Percentiles rank a stretch among this genome's conserved stretches.
Evolutionary conservation across 2,113 vertebrate species (phyloP).

Genomic region (Neotragus pygmaeus): DNA sequence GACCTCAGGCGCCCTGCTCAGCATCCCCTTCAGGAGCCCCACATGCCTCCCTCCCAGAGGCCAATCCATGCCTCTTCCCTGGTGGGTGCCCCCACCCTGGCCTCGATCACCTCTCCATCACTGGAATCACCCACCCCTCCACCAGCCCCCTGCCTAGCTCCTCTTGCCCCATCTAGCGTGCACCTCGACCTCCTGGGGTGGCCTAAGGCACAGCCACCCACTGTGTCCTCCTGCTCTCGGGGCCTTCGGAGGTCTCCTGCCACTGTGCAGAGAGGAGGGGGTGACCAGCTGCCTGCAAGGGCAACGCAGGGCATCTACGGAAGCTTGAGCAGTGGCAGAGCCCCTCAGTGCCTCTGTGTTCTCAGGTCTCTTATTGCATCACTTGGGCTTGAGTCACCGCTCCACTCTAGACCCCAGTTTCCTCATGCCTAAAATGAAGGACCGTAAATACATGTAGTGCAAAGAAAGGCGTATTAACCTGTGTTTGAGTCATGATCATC

Average conservation of each 20-base stretch:
- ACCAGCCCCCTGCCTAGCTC: background rate
- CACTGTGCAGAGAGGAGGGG: background rate
- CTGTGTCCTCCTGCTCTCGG: background rate
- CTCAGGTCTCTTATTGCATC: too few relatives aligned
- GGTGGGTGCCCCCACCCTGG: too few relatives aligned
- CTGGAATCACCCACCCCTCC: too few relatives aligned
- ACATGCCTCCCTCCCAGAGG: background rate
- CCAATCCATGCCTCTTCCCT: background rate
- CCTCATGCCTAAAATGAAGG: background rate
- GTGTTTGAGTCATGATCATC: too few relatives aligned
- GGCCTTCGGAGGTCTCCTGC: background rate
- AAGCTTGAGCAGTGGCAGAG: background rate
- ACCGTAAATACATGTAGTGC: background rate
- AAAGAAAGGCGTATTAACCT: background rate
- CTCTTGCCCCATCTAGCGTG: background rate
- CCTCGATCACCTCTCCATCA: background rate
- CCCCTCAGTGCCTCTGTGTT: too few relatives aligned
- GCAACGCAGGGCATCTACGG: background rate
- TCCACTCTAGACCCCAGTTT: background rate
- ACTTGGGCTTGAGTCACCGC: background rate
- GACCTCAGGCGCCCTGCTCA: background rate
- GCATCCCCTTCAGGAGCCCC: background rate
- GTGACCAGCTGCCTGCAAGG: background rate
- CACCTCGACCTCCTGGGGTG: background rate
- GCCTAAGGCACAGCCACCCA: too few relatives aligned